These are phyloP conservation scores for Meles meles DNA, from an alignment of 2,113 vertebrate genomes.

Conservation along the genomic window DNA sequence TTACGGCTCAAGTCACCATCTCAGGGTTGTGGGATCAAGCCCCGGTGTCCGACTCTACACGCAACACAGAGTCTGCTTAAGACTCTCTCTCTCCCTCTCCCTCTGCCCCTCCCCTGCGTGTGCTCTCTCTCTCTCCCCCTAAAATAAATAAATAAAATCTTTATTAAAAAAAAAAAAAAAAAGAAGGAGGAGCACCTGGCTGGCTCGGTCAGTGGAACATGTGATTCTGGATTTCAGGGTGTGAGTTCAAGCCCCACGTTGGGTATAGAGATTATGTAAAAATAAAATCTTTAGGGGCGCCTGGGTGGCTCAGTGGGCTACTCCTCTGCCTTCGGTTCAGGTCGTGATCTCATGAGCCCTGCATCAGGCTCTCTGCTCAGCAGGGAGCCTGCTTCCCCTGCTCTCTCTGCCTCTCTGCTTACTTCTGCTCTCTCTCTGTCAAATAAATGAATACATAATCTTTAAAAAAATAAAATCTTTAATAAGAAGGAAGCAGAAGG, in stretches of 20 bases:
- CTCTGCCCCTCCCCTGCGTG: background rate
- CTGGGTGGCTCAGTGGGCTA: too few species aligned
- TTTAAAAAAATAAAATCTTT: background rate
- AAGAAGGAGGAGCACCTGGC: background rate
- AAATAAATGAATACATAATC: too few species aligned
- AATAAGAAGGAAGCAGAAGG: rapidly evolving
- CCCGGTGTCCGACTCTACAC: background rate
- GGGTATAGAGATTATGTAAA: background rate
- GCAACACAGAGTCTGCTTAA: background rate
- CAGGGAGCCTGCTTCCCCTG: too few species aligned
- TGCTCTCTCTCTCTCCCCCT: background rate
- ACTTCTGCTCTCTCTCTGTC: too few species aligned
- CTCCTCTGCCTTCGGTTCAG: too few species aligned
- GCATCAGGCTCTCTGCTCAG: too few species aligned
- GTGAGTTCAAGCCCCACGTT: background rate
- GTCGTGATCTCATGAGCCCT: too few species aligned
- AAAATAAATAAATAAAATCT: background rate
- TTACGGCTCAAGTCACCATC: background rate
- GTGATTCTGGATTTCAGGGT: background rate
- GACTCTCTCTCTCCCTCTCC: background rate
- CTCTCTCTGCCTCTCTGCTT: too few species aligned
- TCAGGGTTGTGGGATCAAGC: background rate
- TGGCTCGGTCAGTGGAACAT: background rate
- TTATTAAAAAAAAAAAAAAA: background rate
- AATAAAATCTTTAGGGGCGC: background rate